Evolutionary conservation across 2,888 invertebrate genomes (phyloP), one percentile per base, ranked within the genome.

Genomic region (Deroplatys truncata): DNA sequence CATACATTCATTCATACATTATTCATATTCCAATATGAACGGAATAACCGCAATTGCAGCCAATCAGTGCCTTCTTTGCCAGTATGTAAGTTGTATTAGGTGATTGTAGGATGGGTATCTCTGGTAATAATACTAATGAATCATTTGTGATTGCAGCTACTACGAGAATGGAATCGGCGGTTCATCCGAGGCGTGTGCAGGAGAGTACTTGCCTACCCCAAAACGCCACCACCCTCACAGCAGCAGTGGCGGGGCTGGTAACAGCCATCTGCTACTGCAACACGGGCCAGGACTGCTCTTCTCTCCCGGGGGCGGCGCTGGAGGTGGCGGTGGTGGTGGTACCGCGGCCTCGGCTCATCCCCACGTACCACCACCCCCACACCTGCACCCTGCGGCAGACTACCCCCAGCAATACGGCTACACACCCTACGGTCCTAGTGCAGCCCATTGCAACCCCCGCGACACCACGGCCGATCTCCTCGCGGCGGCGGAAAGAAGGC

Each of bases 351-450:
- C 92, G 92, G 8, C 91, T 92, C 93, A 29, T 92, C 93, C 89
- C 92, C 92, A 90, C 84, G 93, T 92, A 89, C 91, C 92, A 82
- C 92, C 93, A 0, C 91, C 93, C 56, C 92, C 92, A 72, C 93
- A 93, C 90, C 91, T 92, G 89, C 92, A 91, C 82, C 85, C 90
- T 29, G 89, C 90, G n/a, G 86, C 89, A 29, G 90, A 89, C 85
- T 89, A 92, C 16, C 91, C 91, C 89, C 92, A 92, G 88, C 92
- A 93, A 91, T 92, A 93, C 92, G 93, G 92, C 92, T 93, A 92
- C 92, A 92, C 92, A 92, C 93, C 92, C 91, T 92, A 56, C 86
- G 86, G 91, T 91, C 91, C 82, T 91, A 92, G 88, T 88, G 88
- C 89, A 13, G 88, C 49, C 4, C 89, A 88, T 29, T 82, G 90